These are phyloP conservation scores for Caenorhabditis sulstoni DNA, from an alignment of 2,888 invertebrate genomes.

Conservation along the genomic window DNA sequence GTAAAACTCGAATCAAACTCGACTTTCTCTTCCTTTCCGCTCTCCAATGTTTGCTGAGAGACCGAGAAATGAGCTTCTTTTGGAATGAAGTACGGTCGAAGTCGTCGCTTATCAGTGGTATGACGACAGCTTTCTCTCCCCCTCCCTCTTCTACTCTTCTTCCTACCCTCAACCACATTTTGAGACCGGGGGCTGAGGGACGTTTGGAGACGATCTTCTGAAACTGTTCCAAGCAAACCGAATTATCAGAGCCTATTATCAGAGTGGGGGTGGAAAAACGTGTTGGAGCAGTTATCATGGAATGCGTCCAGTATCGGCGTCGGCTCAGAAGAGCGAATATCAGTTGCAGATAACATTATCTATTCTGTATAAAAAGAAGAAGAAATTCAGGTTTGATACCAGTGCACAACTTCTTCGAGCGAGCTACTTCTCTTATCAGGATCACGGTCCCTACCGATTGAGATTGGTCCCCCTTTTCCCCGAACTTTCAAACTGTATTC, in stretches of 20 bases:
- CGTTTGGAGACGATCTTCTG: neutral
- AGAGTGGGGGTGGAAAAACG: constrained; percentile 18
- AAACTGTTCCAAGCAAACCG: neutral
- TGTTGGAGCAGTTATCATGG: constrained; percentile 23
- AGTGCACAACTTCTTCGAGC: constrained; percentile 6
- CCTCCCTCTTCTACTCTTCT: neutral
- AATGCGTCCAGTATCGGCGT: constrained; percentile 45
- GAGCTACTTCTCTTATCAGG: neutral
- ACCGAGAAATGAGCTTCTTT: constrained; percentile 44
- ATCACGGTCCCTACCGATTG: too few relatives aligned
- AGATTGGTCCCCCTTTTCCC: too few relatives aligned
- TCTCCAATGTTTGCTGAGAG: constrained; percentile 43
- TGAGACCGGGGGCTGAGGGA: neutral
- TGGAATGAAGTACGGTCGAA: constrained; percentile 40
- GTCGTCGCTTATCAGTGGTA: constrained; percentile 37
- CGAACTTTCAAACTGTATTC: too few relatives aligned
- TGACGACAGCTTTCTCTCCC: constrained; percentile 35
- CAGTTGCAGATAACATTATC: constrained; percentile 62
- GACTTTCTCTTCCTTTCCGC: constrained; percentile 5
- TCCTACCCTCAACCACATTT: too few relatives aligned
- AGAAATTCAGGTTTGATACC: constrained; percentile 50
- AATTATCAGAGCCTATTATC: constrained; percentile 17
- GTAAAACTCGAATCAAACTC: constrained; percentile 8
- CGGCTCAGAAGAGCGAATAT: constrained; percentile 51
- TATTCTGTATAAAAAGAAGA: constrained; percentile 47